Evolutionary conservation across 1,140 invertebrate genomes (phyloP), one percentile per base, ranked within the genome.

Genomic region (Sinella curviseta): DNA sequence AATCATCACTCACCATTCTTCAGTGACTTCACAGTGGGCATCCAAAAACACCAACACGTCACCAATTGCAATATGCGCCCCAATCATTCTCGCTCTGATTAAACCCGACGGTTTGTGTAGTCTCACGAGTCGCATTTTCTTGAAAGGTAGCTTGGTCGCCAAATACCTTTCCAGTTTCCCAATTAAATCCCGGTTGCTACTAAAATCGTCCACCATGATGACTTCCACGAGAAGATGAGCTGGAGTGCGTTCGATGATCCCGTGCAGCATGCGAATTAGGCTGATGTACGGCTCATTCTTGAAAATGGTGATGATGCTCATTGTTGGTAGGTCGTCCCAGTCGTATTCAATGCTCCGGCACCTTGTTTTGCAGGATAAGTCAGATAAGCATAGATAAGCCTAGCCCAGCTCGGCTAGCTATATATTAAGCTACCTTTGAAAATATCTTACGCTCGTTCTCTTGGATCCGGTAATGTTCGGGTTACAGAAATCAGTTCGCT

Each of bases 1-100:
- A 4, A 54, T 20, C 17, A 8, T 39, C n/a, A n/a, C n/a, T n/a
- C n/a, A n/a, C n/a, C n/a, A n/a, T n/a, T n/a, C n/a, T n/a, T n/a
- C 88, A 86, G 98, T 99, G 0, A 97, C 96, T 88, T 99, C 98
- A 84, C 97, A 93, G 85, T 99, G 97, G 77, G 95, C 97, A 86
- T 99, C 97, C 2, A 99, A 87, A 87, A 99, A 99, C 20, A 98
- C 91, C 1, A 98, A 86, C 0, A 94, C 93, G 80, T 94, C 87
- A 55, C 94, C 95, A 70, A 89, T 90, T 65, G 94, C 93, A 85
- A 92, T 90, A 24, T 90, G 90, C n/a, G 96, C 93, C 0, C 97
- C 97, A 88, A 93, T 94, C 57, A 98, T 91, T 84, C 97, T 90
- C 2, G 97, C 97, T 79, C 97, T 89, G 77, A 99, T 99, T 0